These are phyloP conservation scores for Willisornis vidua DNA, from an alignment of 2,113 vertebrate species.

Conservation along the genomic window DNA sequence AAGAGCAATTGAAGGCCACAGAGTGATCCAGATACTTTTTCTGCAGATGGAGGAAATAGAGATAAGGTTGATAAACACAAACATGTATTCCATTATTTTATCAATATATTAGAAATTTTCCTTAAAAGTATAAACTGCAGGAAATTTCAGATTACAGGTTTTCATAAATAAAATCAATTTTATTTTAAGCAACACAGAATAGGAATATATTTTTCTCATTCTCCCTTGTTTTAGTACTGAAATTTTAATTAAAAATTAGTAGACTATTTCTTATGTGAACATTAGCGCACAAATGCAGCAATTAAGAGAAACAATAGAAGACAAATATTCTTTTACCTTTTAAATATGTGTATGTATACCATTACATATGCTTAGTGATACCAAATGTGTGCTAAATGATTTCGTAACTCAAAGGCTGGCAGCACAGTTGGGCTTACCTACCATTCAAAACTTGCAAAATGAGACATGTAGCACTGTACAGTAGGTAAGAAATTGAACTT, in stretches of 20 bases:
- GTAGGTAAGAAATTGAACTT: not conserved
- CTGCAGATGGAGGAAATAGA: not conserved
- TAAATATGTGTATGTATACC: not conserved
- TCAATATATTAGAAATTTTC: not conserved
- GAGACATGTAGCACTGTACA: not conserved
- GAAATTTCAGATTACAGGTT: not conserved
- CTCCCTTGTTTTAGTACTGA: not conserved
- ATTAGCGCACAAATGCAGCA: not conserved
- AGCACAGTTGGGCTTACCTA: not conserved
- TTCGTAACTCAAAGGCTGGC: not conserved
- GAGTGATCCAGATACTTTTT: slow-evolving; percentile 7
- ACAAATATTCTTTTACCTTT: not conserved
- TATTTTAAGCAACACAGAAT: not conserved
- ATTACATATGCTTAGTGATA: not conserved
- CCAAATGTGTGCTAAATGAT: not conserved
- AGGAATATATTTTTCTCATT: not conserved
- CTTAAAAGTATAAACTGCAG: not conserved
- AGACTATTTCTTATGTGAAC: not conserved
- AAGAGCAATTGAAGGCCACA: slow-evolving; percentile 54
- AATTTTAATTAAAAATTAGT: not conserved
- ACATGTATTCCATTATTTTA: not conserved
- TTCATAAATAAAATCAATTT: not conserved
- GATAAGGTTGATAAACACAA: not conserved
- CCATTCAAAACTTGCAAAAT: not conserved
- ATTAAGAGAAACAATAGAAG: not conserved